phyloP scores from a whole-genome alignment of 2,113 vertebrate species.

The Gymnocephalus cernua region DNA sequence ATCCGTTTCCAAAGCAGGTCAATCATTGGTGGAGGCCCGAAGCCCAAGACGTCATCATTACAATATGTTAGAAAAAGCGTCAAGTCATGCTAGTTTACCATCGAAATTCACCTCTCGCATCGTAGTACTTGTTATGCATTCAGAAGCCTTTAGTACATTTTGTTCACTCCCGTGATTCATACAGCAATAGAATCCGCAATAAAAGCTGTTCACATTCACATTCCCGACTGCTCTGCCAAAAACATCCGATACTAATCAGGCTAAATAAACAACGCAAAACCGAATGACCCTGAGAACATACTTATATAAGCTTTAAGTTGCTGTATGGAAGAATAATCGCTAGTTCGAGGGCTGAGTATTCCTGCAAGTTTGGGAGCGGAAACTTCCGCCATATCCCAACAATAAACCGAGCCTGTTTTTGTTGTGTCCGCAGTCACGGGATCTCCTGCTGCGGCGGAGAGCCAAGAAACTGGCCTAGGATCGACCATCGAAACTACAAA shows the following conservation, averaged over 20 bases:
- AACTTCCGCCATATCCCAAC: slow-evolving; percentile 4
- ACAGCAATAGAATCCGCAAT: background rate
- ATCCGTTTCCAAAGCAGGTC: background rate
- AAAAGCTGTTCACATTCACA: slow-evolving; percentile 9
- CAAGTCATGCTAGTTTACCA: background rate
- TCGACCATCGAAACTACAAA: background rate
- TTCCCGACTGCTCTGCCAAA: background rate
- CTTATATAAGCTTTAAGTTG: rapidly evolving
- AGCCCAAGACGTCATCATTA: background rate
- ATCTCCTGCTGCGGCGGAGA: slow-evolving; percentile 11
- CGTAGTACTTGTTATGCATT: rapidly evolving
- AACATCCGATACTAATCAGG: background rate
- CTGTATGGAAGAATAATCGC: rapidly evolving
- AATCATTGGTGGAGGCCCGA: background rate
- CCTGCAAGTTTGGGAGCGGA: background rate
- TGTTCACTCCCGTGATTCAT: background rate
- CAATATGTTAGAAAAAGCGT: background rate
- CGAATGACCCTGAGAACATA: rapidly evolving
- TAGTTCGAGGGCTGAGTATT: background rate
- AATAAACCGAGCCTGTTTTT: background rate
- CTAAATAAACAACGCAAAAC: background rate
- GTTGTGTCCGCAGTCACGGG: slow-evolving; percentile 66
- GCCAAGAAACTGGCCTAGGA: slow-evolving; percentile 6
- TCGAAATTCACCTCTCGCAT: background rate
- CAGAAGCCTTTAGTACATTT: background rate